Base-by-base conservation (phyloP, 2,797 vertebrate species). In the Gymnoscopelus microlampas region DNA sequence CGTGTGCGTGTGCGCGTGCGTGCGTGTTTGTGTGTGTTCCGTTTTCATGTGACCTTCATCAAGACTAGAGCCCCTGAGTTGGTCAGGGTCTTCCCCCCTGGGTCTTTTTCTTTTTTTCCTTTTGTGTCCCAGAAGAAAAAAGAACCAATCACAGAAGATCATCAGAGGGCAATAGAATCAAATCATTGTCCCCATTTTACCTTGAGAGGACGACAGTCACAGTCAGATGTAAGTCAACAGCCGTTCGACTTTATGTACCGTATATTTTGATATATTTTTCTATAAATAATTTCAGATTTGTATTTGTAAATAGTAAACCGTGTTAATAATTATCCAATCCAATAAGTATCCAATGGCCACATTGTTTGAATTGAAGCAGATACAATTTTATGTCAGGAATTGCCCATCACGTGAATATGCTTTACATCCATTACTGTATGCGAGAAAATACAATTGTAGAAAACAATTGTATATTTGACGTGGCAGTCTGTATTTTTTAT, bases 31-130 rank as follows among this genome's bases (percentile, higher is more conserved):
- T 19, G 55, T 75, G 74, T 76, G 66, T 68, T 71, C 61, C 6
- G 15, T 44, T 72, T 65, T 76, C 13, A 24, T 66, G 57, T 76
- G 84, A 87, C 88, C 85, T 89, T 89, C 83, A 82, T 58, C 60
- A 7, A 35, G 39, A 61, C 57, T 13, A 50, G 53, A 65, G 74
- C 66, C 75, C 68, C 77, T 81, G 84, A 84, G 79, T 88, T 44
- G 39, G 39, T 29, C 26, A 29, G 32, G 39, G 39, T 44, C 39
- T 44, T 9, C 39, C 39, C 39, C 39, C 9, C 7, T 44, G 39
- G 9, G 39, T 44, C 2, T 29, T 29, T 29, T 29, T 29, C 26
- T 29, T 29, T 19, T 8, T 39, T 6, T 32, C 3, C 32, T 44
- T 10, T 44, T 44, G 39, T 44, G 32, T 35, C 32, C 32, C 39